phyloP scores from a whole-genome alignment of 2,113 vertebrate genomes.

The Megaceryle torquata region DNA sequence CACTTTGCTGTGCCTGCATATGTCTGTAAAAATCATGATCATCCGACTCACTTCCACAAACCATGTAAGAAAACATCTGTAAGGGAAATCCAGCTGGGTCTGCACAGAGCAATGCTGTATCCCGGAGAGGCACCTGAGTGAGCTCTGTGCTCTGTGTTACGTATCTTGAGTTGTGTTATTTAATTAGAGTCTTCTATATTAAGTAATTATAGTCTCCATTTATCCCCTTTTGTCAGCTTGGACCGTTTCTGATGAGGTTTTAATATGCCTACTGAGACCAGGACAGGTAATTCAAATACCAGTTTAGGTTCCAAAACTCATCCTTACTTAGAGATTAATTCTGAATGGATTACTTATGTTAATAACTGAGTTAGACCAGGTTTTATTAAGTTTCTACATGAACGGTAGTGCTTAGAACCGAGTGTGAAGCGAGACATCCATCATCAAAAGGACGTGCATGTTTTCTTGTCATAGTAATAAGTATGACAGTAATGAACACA shows the following conservation, averaged over 20 bases:
- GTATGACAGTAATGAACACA: not conserved
- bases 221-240: not conserved
- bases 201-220: not conserved
- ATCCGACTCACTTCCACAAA: not conserved
- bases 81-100: conserved; percentile 11
- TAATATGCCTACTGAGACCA: not conserved
- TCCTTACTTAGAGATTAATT: not conserved
- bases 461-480: not conserved
- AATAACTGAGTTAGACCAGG: not conserved
- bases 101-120: not conserved
- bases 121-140: not conserved
- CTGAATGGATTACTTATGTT: not conserved
- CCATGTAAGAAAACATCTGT: not conserved
- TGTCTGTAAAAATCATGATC: not conserved
- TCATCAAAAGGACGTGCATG: not conserved
- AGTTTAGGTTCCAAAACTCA: not conserved
- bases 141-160: not conserved
- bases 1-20: not conserved
- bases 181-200: not conserved
- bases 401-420: not conserved
- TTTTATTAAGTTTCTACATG: not conserved
- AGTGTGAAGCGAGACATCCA: not conserved
- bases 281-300: not conserved
- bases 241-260: not conserved
- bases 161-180: not conserved